These are phyloP conservation scores for Drosophila diplacantha DNA, from an alignment of 2,888 invertebrate genomes.

Conservation along the genomic window DNA sequence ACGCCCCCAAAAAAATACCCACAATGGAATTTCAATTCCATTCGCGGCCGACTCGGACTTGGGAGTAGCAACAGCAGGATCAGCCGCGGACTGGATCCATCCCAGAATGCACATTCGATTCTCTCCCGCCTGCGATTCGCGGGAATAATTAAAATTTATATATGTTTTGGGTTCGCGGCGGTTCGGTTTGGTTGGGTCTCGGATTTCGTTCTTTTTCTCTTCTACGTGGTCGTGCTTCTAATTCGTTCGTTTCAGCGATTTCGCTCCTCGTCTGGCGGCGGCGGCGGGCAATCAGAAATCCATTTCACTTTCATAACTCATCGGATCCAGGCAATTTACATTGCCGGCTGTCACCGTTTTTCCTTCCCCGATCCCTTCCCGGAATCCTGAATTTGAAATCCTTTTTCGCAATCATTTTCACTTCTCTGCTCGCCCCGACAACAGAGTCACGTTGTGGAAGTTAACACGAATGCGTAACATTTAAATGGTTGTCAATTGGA, in stretches of 20 bases:
- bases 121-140: constrained; percentile 53
- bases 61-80: constrained; percentile 31
- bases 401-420: not conserved
- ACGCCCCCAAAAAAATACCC: constrained; percentile 73
- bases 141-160: constrained; percentile 73
- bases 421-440: not conserved
- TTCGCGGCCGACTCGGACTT: constrained; percentile 50
- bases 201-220: constrained; percentile 17
- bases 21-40: constrained; percentile 76
- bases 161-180: constrained; percentile 50
- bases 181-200: constrained; percentile 27
- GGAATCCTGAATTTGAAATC: constrained; percentile 1
- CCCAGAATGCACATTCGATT: constrained; percentile 59
- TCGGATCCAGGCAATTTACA: constrained; percentile 62
- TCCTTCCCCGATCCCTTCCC: not conserved
- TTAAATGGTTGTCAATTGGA: constrained; percentile 56
- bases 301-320: constrained; percentile 68
- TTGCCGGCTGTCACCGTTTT: constrained; percentile 30
- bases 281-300: constrained; percentile 37
- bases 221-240: constrained; percentile 9
- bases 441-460: constrained; percentile 39
- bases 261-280: constrained; percentile 28
- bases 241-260: constrained; percentile 2
- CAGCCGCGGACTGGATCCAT: constrained; percentile 14
- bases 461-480: constrained; percentile 48